These are phyloP conservation scores for Daubentonia madagascariensis DNA, from an alignment of 2,113 vertebrate species.

Conservation along the genomic window DNA sequence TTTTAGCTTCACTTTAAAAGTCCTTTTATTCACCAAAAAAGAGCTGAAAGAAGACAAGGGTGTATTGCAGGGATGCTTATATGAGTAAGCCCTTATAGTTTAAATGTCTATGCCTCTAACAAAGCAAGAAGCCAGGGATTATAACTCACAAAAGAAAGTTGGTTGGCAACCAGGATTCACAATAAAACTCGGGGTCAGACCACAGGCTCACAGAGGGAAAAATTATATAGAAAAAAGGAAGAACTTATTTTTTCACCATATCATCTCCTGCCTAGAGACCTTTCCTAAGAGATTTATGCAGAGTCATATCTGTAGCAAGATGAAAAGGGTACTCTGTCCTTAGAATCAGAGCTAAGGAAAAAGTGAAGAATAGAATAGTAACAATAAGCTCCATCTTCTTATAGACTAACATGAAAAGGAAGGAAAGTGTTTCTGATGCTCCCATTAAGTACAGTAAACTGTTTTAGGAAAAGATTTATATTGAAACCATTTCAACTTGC, in stretches of 20 bases:
- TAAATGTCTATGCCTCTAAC: conserved; percentile 34
- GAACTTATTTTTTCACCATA: conserved; percentile 39
- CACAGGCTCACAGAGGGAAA: conserved; percentile 66
- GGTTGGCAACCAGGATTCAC: conserved; percentile 35
- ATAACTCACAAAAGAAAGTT: conserved; percentile 69
- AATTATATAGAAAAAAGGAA: conserved; percentile 73
- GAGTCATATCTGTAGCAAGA: conserved; percentile 77
- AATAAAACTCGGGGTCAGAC: conserved; percentile 69
- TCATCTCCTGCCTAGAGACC: conserved; percentile 68
- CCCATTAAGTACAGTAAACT: conserved; percentile 50
- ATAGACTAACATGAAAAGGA: not conserved
- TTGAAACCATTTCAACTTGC: not conserved
- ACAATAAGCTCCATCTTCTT: conserved; percentile 66
- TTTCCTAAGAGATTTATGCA: conserved; percentile 80
- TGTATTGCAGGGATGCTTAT: not conserved
- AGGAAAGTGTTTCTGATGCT: conserved; percentile 58
- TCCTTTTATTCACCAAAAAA: not conserved
- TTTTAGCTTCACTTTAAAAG: conserved; percentile 8
- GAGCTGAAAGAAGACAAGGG: not conserved
- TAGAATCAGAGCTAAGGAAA: conserved; percentile 78
- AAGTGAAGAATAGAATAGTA: conserved; percentile 54
- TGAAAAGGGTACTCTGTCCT: conserved; percentile 78
- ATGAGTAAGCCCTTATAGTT: conserved; percentile 7
- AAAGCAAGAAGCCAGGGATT: not conserved
- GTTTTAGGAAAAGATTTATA: not conserved